Base-by-base conservation (phyloP, 2,797 vertebrate genomes). In the Pipistrellus nathusii region DNA sequence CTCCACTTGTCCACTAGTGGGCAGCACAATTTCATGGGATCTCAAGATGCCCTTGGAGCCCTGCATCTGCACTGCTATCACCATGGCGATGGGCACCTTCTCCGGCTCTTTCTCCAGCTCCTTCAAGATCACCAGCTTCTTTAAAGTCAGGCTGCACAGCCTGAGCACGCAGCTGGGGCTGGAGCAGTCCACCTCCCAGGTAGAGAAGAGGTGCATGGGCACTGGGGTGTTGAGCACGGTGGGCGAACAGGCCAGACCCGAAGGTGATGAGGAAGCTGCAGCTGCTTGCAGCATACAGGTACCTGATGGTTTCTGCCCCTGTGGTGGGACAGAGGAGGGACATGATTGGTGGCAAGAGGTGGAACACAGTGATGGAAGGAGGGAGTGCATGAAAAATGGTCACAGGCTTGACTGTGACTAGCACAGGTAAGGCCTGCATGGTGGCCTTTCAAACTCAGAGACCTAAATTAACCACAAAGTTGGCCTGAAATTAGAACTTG, bases 61-160 rank as follows among this genome's bases (percentile, higher is more conserved):
- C 99, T 99, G 99, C 98, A 99, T 99, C 98, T 99, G 99, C 64
- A 99, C 99, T 0, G 99, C 99, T 11, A 99, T 99, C 95, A 99
- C 99, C 94, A 99, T 99, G 13, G 99, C 99, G 95, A 99, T 99
- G 90, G 99, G 98, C 97, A 99, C 99, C 92, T 99, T 99, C n/a
- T n/a, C n/a, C n/a, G 99, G 98, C 97, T 99, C 99, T 77, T 41
- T 41, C 38, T 41, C 38, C 38, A 99, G 98, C 90, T 99, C 99
- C 97, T 98, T 99, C 98, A 99, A 98, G 89, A 99, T 99, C 4
- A 99, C 98, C 97, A 99, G 98, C 98, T 99, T 99, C 99, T 99
- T 99, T 97, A 99, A 97, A 48, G 99, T 99, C 97, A 99, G 97
- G 97, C 99, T 99, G 98, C 99, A 99, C 96, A 99, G 98, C 96